Evolutionary conservation across 64 coral and sea anemone species (phyloP).

Genomic region (Montipora foliosa): DNA sequence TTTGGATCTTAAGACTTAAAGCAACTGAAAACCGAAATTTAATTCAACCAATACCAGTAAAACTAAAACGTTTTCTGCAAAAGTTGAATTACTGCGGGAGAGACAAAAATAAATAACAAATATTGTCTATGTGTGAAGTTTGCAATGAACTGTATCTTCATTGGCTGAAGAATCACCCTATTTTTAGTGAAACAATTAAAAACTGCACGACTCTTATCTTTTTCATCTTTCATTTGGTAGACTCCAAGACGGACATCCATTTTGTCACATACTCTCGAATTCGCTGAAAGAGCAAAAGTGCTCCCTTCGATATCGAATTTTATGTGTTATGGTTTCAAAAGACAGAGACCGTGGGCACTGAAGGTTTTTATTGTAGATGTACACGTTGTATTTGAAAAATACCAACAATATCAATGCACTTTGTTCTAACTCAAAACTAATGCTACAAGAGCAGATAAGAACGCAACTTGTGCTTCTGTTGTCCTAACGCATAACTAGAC

Average conservation of each 20-base stretch:
- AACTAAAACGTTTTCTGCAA: neutral
- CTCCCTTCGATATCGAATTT: neutral
- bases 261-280: no score
- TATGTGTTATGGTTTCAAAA: neutral
- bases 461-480: neutral
- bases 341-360: neutral
- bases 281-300: neutral
- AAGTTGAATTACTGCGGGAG: no score
- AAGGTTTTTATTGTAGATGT: neutral
- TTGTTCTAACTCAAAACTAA: neutral
- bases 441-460: slow-evolving; percentile 1
- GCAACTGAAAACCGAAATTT: slow-evolving; percentile 9
- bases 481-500: neutral
- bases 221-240: no score
- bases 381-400: neutral
- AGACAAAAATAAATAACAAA: no score
- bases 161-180: no score
- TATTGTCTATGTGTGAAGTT: no score
- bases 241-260: no score
- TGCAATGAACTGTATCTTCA: no score
- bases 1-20: neutral
- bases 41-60: slow-evolving; percentile 13
- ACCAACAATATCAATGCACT: neutral
- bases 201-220: no score
- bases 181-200: no score